These are phyloP conservation scores for Parnassius smintheus DNA, from an alignment of 2,888 invertebrate species.

Conservation along the genomic window DNA sequence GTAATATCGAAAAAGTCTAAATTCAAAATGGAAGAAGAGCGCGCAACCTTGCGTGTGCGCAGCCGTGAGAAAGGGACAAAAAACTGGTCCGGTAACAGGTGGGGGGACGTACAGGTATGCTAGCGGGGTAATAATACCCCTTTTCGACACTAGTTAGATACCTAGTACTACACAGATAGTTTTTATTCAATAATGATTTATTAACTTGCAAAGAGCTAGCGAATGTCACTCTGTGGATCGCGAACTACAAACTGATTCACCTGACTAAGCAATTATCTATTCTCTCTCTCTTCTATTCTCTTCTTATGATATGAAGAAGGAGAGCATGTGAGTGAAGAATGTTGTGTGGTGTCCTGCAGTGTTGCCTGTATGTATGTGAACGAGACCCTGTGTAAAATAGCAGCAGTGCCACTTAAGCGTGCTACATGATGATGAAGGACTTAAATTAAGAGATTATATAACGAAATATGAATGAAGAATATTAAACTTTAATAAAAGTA, in stretches of 20 bases:
- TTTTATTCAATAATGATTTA: conserved; percentile 14
- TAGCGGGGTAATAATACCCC: conserved; percentile 26
- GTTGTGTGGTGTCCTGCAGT: too few relatives aligned
- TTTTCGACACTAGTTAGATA: not conserved
- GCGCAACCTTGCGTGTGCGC: conserved; percentile 40
- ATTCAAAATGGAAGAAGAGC: conserved; percentile 50
- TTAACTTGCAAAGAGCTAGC: not conserved
- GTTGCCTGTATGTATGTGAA: conserved; percentile 2
- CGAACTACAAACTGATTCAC: not conserved
- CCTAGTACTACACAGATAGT: conserved; percentile 10
- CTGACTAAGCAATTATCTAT: not conserved
- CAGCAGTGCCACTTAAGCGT: conserved; percentile 9
- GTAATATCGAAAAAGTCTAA: conserved; percentile 61
- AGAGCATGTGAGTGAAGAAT: conserved; percentile 1
- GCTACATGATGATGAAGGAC: not conserved
- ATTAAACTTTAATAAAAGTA: too few relatives aligned
- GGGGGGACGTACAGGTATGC: conserved; percentile 38
- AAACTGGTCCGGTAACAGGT: conserved; percentile 41
- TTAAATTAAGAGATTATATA: not conserved
- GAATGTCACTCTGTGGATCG: conserved; percentile 1
- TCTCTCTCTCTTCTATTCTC: too few relatives aligned
- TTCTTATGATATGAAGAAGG: too few relatives aligned
- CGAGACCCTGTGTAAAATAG: conserved; percentile 11
- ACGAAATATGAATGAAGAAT: conserved; percentile 7
- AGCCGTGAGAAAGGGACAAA: conserved; percentile 49